Conservation (phyloP, 2,888 invertebrate species). For the Brenthis hecate region DNA sequence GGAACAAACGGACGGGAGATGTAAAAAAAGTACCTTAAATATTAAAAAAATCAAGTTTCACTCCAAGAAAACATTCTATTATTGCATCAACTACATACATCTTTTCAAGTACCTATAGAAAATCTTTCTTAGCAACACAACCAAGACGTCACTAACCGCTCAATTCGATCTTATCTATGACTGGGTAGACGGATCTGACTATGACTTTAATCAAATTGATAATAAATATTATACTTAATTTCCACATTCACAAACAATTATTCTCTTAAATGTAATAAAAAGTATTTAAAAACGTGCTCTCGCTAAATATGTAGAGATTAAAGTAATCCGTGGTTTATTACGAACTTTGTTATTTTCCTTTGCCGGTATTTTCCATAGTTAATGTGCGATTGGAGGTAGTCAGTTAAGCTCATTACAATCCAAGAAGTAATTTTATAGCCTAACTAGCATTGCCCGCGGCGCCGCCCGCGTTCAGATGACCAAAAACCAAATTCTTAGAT, state of each 20-base stretch:
- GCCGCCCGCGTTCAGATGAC: too few relatives aligned
- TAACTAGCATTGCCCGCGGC: too few relatives aligned
- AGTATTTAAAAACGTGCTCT: not conserved
- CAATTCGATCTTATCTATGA: slow-evolving; percentile 6
- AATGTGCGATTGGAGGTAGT: slow-evolving; percentile 1
- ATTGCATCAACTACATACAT: too few relatives aligned
- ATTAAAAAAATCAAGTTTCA: too few relatives aligned
- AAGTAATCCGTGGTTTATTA: slow-evolving; percentile 13
- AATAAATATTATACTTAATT: not conserved
- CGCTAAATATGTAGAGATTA: slow-evolving; percentile 12
- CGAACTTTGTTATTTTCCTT: slow-evolving; percentile 13
- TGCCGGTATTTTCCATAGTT: slow-evolving; percentile 19
- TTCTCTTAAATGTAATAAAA: slow-evolving; percentile 6
- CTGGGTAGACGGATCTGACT: not conserved
- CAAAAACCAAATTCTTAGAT: too few relatives aligned
- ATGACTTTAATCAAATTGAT: slow-evolving; percentile 5
- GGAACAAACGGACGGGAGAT: too few relatives aligned
- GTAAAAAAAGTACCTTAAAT: too few relatives aligned
- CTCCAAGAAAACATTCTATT: too few relatives aligned
- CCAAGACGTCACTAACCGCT: slow-evolving; percentile 7
- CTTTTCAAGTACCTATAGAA: not conserved
- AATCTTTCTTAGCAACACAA: slow-evolving; percentile 14
- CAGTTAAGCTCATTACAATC: not conserved
- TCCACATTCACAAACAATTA: not conserved
- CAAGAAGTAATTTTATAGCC: slow-evolving; percentile 1